Percentiles rank a stretch among this genome's conserved stretches.
Conservation (phyloP, 2,113 vertebrate genomes). For the Chrysochloris asiatica region DNA sequence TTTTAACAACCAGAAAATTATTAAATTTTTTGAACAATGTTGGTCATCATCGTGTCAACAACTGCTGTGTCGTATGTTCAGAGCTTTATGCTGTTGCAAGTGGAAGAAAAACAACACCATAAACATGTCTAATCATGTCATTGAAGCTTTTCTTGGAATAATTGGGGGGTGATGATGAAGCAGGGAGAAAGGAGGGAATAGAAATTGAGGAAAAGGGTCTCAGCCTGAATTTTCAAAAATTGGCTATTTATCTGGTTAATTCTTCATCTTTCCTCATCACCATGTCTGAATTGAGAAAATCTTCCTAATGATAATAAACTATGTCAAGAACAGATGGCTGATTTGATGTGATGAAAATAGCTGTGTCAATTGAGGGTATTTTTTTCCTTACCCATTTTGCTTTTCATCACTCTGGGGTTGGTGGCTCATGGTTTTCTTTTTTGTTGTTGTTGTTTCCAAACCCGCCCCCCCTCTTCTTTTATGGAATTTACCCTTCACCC, state of each 20-base stretch:
- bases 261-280: slow-evolving; percentile 77
- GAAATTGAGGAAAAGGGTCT: slow-evolving; percentile 71
- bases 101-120: slow-evolving; percentile 52
- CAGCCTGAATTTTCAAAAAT: slow-evolving; percentile 79
- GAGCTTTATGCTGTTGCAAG: slow-evolving; percentile 57
- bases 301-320: slow-evolving; percentile 80
- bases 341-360: slow-evolving; percentile 80
- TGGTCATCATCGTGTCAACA: slow-evolving; percentile 41
- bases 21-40: slow-evolving; percentile 30
- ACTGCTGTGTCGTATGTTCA: not conserved
- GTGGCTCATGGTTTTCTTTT: slow-evolving; percentile 41
- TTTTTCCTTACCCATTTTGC: slow-evolving; percentile 70
- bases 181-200: slow-evolving; percentile 55
- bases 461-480: not conserved
- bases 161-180: slow-evolving; percentile 69
- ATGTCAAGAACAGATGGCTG: slow-evolving; percentile 81
- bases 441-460: too few relatives aligned
- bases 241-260: slow-evolving; percentile 81
- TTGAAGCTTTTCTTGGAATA: slow-evolving; percentile 68
- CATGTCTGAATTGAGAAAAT: slow-evolving; percentile 80
- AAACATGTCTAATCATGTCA: slow-evolving; percentile 68
- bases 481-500: slow-evolving; percentile 40
- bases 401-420: slow-evolving; percentile 71
- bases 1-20: slow-evolving; percentile 62
- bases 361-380: slow-evolving; percentile 78